Base-by-base conservation (phyloP, 2,888 invertebrate species). In the Rhamphomyia laevipes region DNA sequence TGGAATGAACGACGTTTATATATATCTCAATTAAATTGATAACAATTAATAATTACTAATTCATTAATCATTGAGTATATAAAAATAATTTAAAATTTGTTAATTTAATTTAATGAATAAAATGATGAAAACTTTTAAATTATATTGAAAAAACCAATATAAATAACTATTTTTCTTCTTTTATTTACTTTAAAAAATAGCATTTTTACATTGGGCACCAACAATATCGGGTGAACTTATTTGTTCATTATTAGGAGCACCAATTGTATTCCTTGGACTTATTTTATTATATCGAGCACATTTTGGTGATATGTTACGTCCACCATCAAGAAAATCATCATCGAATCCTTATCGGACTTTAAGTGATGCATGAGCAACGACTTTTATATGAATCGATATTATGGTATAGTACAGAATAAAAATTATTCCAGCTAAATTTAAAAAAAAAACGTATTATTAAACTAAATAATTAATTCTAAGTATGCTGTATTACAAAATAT, bases 201-300 rank as follows among this genome's bases (percentile, higher is more conserved):
- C 43, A 31, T 43, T 31, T 31, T 13, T 43, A 31, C 18, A 15
- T 30, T 78, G 77, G 77, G 67, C 74, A 48, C 78, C 78, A n/a
- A 72, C 73, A 15, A 68, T 78, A 47, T 74, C 76, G 6, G 78
- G 78, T n/a, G 79, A 78, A 60, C 61, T 78, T 18, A 75, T 79
- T 49, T 78, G 78, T 60, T 75, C 77, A 1, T 63, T 77, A 23
- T 63, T 78, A 18, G 78, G 78, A 50, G 68, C 78, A 49, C 77
- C 78, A 7, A 74, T 78, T 38, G 75, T 78, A 17, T 61, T 75
- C 11, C 65, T 75, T 6, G 79, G 78, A 16, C 59, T 77, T 49
- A 69, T 69, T 10, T 62, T 78, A 38, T 66, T 77, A 18, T 73
- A 73, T 53, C 73, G 75, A 55, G 71, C 75, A 4, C 76, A 77